These are phyloP conservation scores for Chironomus riparius DNA, from an alignment of 2,888 invertebrate species.

Conservation along the genomic window DNA sequence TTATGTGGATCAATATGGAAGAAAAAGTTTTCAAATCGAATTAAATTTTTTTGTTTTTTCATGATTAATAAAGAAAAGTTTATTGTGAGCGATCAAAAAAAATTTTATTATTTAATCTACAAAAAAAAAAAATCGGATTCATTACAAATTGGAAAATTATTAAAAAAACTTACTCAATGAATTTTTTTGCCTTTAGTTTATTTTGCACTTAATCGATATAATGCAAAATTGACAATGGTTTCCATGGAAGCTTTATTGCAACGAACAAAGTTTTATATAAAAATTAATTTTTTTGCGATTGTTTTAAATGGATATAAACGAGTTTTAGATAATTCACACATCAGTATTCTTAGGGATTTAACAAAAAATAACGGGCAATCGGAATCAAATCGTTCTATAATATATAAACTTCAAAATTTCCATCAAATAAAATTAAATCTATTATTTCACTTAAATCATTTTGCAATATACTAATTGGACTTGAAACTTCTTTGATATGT, in stretches of 20 bases:
- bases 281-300: background rate
- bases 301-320: no score
- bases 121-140: background rate
- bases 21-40: slow-evolving; percentile 17
- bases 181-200: background rate
- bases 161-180: background rate
- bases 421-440: no score
- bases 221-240: slow-evolving; percentile 9
- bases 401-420: no score
- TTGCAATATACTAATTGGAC: no score
- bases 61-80: no score
- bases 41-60: background rate
- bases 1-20: slow-evolving; percentile 24
- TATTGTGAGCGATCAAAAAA: no score
- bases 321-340: no score
- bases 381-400: no score
- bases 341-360: no score
- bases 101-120: background rate
- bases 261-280: background rate
- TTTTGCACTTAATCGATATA: background rate
- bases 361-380: no score
- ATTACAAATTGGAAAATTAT: background rate
- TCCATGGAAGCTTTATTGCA: background rate
- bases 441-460: no score
- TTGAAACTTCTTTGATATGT: no score